Base-by-base conservation (phyloP, 1,140 invertebrate species). In the Heliothis subflexa region DNA sequence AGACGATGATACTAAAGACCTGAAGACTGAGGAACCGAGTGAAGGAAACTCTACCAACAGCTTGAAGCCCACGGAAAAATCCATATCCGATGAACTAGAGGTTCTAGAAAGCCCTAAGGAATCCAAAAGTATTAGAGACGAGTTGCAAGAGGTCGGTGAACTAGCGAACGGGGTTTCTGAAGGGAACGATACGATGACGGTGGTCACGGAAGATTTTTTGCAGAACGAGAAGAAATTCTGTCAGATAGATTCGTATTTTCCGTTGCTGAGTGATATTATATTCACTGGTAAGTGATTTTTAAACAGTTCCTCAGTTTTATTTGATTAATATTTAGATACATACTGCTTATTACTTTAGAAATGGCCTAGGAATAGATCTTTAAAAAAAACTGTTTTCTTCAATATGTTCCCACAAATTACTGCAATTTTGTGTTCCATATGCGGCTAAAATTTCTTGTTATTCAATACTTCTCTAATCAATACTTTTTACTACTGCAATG, bases 191-290 rank as follows among this genome's bases (percentile, higher is more conserved):
- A 88, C 87, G 74, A 62, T 91, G 61, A 78, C 87, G 3, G 81
- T 86, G 3, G 89, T 89, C 0, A 94, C 93, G 5, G 86, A 93
- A 72, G 84, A 93, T 83, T 94, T 94, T 87, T 88, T 94, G 81
- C 85, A 91, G 77, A 93, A 93, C 70, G 93, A 94, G 68, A 93
- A 94, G 85, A 92, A 93, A 18, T 94, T 88, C 68, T 93, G 91
- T 61, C 83, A 89, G 45, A 76, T 92, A 0, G 87, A 93, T 78
- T 79, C 86, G 50, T 94, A 88, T 82, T 84, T 92, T 62, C 94
- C 89, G 5, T 79, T 93, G 18, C 83, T 95, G 12, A 93, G 91
- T 83, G 93, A 94, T 79, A 95, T 95, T 25, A 88, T 94, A 83
- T 95, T 95, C 78, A 94, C 94, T 68, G 94, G 94, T 95, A 50